Conservation (phyloP, 2,113 vertebrate genomes). For the Laticauda colubrina region DNA sequence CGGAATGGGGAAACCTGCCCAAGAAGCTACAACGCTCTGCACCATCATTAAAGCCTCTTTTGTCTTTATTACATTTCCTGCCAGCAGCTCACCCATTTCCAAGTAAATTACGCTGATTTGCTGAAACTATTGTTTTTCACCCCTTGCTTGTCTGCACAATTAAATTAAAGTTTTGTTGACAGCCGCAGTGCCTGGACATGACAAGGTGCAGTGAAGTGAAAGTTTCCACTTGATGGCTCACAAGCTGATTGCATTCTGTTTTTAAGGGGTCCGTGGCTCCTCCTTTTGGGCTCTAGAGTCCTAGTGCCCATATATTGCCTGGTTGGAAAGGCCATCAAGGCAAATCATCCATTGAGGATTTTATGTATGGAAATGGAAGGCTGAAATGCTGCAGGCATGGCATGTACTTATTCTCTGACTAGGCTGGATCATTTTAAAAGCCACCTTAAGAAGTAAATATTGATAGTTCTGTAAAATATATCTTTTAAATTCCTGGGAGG, state of each 20-base stretch:
- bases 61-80: background rate
- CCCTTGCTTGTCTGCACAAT: background rate
- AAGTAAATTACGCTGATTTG: background rate
- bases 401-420: background rate
- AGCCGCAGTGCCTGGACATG: constrained; percentile 15
- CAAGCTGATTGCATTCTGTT: constrained; percentile 20
- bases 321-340: background rate
- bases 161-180: constrained; percentile 36
- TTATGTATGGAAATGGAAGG: background rate
- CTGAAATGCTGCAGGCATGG: no score
- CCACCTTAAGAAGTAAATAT: background rate
- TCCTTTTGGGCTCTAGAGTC: background rate
- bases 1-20: background rate
- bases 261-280: background rate
- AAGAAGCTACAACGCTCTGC: accelerated
- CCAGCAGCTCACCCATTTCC: accelerated
- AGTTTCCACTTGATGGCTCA: constrained; percentile 13
- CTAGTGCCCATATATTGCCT: background rate
- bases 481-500: background rate
- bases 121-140: constrained; percentile 24
- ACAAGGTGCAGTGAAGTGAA: constrained; percentile 26
- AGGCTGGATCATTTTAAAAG: background rate
- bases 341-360: background rate
- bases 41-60: background rate
- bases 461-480: background rate